Evolutionary conservation across 2,797 vertebrate genomes (phyloP), one percentile per base, ranked within the genome.

Genomic region (Alca torda): DNA sequence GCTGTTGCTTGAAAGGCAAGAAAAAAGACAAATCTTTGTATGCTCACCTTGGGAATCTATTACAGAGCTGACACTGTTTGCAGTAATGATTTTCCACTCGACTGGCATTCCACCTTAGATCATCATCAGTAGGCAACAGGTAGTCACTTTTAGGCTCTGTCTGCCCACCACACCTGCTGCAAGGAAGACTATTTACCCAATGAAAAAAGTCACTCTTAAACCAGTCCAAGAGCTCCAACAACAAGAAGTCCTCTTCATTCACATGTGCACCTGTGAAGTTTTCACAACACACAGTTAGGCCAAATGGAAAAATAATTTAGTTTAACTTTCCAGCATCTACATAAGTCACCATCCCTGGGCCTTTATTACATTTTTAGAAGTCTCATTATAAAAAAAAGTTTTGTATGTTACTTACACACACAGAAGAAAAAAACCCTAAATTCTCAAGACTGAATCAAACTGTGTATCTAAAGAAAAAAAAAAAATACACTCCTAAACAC

Each of bases 61-160:
- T 99, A 96, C 96, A 98, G 84, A 98, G 79, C 43, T 97, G 97
- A 97, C 99, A 99, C 30, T 95, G 93, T 11, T 95, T 96, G 95
- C 99, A 99, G 96, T 98, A 98, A 97, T 99, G 99, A 95, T 99
- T 99, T 96, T 99, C 99, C 35, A 99, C 99, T n/a, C 96, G 97
- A 65, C 96, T 97, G 13, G 98, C 99, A 46, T 98, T 98, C 99
- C 99, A 99, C 81, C 97, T 98, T 23, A 98, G 96, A 61, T 99
- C 99, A 4, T 99, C 98, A 0, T 98, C 74, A 18, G 94, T 98
- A 57, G 99, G 98, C 57, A 97, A 75, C 48, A 99, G 96, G 16
- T 98, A 91, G 61, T 53, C 91, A 46, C 95, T 96, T 37, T 95
- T 93, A 35, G 97, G 84, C 72, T 98, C 96, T 28, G 99, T 99